These are phyloP conservation scores for Pongo abelii DNA, from an alignment of 2,113 vertebrate species.

Conservation along the genomic window DNA sequence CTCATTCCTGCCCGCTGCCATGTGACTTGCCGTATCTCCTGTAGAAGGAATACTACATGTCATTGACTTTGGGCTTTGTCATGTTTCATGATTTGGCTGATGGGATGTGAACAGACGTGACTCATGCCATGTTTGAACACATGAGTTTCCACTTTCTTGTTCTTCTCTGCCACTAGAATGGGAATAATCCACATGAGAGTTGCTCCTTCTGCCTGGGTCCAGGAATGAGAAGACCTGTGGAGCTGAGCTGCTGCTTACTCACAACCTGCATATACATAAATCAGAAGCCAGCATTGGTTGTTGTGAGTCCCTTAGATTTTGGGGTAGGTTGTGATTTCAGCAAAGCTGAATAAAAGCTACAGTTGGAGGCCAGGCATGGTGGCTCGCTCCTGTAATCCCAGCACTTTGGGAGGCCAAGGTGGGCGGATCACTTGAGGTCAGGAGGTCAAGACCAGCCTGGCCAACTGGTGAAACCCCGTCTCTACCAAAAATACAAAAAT, in stretches of 20 bases:
- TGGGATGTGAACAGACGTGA: background rate
- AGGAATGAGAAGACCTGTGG: background rate
- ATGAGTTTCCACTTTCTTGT: background rate
- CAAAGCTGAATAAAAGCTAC: background rate
- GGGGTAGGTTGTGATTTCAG: background rate
- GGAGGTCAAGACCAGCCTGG: too few species aligned
- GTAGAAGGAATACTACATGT: background rate
- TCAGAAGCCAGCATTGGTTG: background rate
- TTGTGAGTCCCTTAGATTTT: background rate
- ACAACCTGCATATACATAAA: background rate
- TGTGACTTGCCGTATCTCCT: background rate
- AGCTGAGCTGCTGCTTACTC: background rate
- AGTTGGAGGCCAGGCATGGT: background rate
- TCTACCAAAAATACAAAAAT: too few species aligned
- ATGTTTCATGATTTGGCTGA: conserved; percentile 17
- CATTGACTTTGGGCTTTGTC: background rate
- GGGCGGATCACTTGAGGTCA: too few species aligned
- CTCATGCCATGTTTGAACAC: background rate
- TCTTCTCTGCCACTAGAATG: background rate
- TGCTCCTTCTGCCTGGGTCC: background rate
- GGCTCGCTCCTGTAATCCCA: too few species aligned
- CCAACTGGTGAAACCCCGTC: too few species aligned
- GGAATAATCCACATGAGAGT: background rate
- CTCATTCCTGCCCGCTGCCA: background rate
- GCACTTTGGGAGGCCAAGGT: too few species aligned